Evolutionary conservation across 2,797 vertebrate species (phyloP), one percentile per base, ranked within the genome.

Genomic region (Thamnophis elegans): DNA sequence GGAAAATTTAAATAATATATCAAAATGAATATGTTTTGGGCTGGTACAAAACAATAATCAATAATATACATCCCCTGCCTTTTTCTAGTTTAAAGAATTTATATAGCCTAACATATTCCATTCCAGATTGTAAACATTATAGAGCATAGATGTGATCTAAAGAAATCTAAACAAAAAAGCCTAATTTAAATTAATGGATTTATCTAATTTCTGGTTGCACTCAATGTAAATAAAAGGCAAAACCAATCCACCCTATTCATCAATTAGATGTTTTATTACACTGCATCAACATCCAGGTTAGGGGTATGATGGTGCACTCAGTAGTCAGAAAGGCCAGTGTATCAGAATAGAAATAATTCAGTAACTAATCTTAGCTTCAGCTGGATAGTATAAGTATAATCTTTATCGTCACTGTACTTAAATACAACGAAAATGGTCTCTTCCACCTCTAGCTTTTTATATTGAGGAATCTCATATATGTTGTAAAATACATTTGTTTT

Each of bases 1-100:
- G 95, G 97, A 98, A 96, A 97, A 97, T 95, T 96, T 96, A 97
- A 95, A 96, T 95, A 95, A 95, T 0, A 1, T 51, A 65, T 13
- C 96, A 96, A 88, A 88, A 88, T 60, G 54, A 42, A 85, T 32
- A 47, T 53, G 20, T 5, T 60, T 25, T 85, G 11, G 86, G 7
- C 22, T 82, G 53, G 14, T 90, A 55, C 1, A 42, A 42, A 82
- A 88, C 32, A 59, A 32, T 68, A 54, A 92, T 53, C 16, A 42
- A 16, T 93, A 89, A 16, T 26, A 93, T 55, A 51, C 10, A 91
- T 20, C 10, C 3, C 22, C 6, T 32, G 58, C 87, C 10, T 87
- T 55, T 59, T 25, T 68, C 28, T 59, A 25, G 36, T 51, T 60
- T 59, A 90, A 88, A 68, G 54, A 87, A 90, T 59, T 5, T 90